A percentile compares a stretch with the other conserved stretches of the same genome.
phyloP scores from a whole-genome alignment of 2,113 vertebrate species.

The Triplophysa dalaica region DNA sequence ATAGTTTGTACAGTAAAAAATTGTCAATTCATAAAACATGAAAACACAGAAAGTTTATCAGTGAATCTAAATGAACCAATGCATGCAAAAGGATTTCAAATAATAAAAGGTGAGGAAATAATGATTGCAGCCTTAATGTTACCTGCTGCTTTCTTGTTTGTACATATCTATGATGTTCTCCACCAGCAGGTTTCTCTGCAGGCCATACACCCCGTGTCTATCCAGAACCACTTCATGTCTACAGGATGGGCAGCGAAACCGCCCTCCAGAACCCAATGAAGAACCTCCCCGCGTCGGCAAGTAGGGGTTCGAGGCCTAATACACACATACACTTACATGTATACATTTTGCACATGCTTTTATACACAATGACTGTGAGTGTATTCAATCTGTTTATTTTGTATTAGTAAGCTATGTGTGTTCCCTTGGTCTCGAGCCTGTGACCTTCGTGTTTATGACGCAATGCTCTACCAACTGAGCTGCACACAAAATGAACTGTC shows the following conservation, averaged over 20 bases:
- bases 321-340: not conserved
- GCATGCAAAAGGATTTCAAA: too few species aligned
- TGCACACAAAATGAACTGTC: too few species aligned
- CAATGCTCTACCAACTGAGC: too few species aligned
- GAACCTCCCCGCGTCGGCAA: constrained; percentile 85
- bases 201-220: constrained; percentile 90
- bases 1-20: too few species aligned
- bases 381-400: too few species aligned
- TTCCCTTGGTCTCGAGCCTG: too few species aligned
- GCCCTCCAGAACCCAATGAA: constrained; percentile 83
- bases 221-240: constrained; percentile 93
- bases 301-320: constrained; percentile 92
- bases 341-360: not conserved
- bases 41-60: not conserved
- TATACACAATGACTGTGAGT: too few species aligned
- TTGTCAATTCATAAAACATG: too few species aligned
- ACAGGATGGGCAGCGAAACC: constrained; percentile 94
- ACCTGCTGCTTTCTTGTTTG: constrained; percentile 92
- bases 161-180: constrained; percentile 99
- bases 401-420: too few species aligned
- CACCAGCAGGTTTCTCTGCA: constrained; percentile 95
- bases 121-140: not conserved
- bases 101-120: too few species aligned
- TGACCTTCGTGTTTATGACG: too few species aligned
- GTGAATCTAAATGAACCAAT: too few species aligned